Percentiles rank a stretch among this genome's conserved stretches.
phyloP scores from a whole-genome alignment of 2,113 vertebrate species.

The Dascyllus trimaculatus region DNA sequence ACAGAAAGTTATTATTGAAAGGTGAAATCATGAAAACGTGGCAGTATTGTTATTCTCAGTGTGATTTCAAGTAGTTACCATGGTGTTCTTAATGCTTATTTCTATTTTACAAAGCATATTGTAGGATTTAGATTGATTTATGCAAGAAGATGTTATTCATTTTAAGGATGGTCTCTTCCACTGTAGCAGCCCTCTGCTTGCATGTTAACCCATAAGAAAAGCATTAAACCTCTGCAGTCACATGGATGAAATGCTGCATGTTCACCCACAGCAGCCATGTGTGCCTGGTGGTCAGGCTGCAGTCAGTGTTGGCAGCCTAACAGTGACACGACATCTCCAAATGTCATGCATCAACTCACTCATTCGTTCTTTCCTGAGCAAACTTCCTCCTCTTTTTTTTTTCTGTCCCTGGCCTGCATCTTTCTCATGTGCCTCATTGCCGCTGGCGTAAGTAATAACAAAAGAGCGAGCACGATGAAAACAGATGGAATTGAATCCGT shows the following conservation, averaged over 20 bases:
- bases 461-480: conserved; percentile 5
- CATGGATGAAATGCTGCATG: neutral
- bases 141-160: neutral
- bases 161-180: neutral
- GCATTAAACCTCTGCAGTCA: neutral
- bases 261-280: neutral
- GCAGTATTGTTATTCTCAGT: too few species aligned
- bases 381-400: neutral
- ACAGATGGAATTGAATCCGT: neutral
- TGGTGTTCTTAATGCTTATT: neutral
- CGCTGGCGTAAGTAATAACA: conserved; percentile 14
- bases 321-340: neutral
- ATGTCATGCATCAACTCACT: conserved; percentile 30
- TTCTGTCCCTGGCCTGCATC: neutral
- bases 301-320: conserved; percentile 8
- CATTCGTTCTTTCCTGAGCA: conserved; percentile 28
- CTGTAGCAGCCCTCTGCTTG: too few species aligned
- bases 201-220: neutral
- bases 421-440: conserved; percentile 22
- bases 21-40: too few species aligned
- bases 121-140: neutral
- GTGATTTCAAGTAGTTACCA: neutral
- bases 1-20: neutral
- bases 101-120: neutral
- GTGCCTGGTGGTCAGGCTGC: neutral